Evolutionary conservation across 2,113 vertebrate species (phyloP).

Genomic region (Campylomormyrus numenius): DNA sequence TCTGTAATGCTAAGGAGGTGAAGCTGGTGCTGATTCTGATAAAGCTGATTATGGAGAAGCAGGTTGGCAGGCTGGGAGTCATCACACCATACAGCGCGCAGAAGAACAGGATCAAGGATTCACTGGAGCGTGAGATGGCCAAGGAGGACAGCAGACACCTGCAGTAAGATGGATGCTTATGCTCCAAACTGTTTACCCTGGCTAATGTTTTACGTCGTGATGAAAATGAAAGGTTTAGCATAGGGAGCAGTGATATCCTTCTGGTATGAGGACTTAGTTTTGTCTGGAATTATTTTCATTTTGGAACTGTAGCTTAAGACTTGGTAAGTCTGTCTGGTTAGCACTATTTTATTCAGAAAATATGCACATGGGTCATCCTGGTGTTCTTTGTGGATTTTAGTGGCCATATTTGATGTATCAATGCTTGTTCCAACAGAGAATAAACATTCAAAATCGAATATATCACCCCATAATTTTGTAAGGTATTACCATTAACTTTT

Average conservation of each 20-base stretch:
- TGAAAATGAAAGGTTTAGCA: not conserved
- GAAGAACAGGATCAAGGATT: conserved; percentile 61
- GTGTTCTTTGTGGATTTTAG: not conserved
- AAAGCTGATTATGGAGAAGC: conserved; percentile 60
- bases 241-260: not conserved
- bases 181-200: not conserved
- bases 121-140: conserved; percentile 14
- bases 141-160: not conserved
- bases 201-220: not conserved
- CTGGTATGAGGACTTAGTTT: not conserved
- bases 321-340: not conserved
- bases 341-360: not conserved
- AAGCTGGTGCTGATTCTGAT: conserved; percentile 69
- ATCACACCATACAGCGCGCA: conserved; percentile 82
- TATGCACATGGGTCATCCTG: not conserved
- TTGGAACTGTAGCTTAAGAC: not conserved
- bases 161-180: conserved; percentile 11
- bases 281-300: not conserved
- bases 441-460: not conserved
- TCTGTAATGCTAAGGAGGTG: conserved; percentile 67
- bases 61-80: conserved; percentile 53
- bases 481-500: not conserved
- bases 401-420: not conserved
- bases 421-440: not conserved
- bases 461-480: not conserved